Evolutionary conservation across 2,888 invertebrate species (phyloP), one percentile per base, ranked within the genome.

Genomic region (Andrena chrysosceles): DNA sequence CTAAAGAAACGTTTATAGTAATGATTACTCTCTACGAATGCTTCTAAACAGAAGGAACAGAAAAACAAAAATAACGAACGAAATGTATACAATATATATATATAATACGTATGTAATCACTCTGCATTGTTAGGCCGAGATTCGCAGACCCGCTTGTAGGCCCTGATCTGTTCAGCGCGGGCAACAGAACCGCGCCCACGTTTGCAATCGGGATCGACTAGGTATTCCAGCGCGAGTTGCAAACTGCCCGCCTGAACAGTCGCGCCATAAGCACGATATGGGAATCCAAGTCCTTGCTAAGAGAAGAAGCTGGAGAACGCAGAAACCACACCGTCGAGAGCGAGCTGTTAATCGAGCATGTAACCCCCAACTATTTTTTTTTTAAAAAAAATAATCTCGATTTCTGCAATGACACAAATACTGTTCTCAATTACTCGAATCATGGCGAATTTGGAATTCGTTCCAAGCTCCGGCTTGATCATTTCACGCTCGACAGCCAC

Each of bases 71-170:
- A 42, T 42, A 42, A 42, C 42, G 42, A 42, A 42, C 42, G 31
- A 42, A 69, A 64, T 70, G 66, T 78, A 67, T 79, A 71, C 54
- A 78, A 35, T 26, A 56, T 29, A 59, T n/a, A 10, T 48, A 62
- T 59, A 68, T 56, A 42, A 60, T 31, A 26, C 52, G 62, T 23
- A 33, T 52, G 33, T 67, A 56, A 83, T 89, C 85, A 89, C 20
- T 86, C 86, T 87, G 86, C 85, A 88, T 77, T 82, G 82, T 83
- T 77, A 75, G 83, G 74, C 70, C 79, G 81, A 86, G 89, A 87
- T 90, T 87, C 90, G 85, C 90, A 89, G 87, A 81, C 85, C 81
- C 87, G 86, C 86, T 89, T 86, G 87, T 85, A 86, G 86, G 77
- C 73, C 71, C 59, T 5, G 64, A 70, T 56, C 62, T 81, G 76